A percentile compares a stretch with the other conserved stretches of the same genome.
These are phyloP conservation scores for Halictus rubicundus DNA, from an alignment of 1,140 invertebrate species.

Conservation along the genomic window DNA sequence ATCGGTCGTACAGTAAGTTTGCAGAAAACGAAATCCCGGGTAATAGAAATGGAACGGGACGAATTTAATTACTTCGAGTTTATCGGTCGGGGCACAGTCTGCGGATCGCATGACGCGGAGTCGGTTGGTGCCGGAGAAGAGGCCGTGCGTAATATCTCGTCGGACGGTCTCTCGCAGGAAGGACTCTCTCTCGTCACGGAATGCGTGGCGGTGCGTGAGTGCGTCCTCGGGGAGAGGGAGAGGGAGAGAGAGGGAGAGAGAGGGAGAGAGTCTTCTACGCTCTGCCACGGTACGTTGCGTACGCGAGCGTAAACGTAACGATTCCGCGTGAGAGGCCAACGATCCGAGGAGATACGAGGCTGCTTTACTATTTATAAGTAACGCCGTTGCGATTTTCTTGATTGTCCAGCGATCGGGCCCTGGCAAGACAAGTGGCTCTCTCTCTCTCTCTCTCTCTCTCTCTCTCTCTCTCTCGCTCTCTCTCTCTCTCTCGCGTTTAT, in stretches of 20 bases:
- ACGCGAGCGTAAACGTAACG: slow-evolving; percentile 61
- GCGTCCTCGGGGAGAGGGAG: background rate
- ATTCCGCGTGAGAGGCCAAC: slow-evolving; percentile 46
- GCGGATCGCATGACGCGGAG: too few relatives aligned
- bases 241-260: too few relatives aligned
- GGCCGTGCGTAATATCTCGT: slow-evolving; percentile 18
- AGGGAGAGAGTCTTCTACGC: slow-evolving; percentile 24
- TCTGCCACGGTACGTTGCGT: slow-evolving; percentile 45
- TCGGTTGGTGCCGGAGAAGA: background rate
- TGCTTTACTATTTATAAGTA: slow-evolving; percentile 49
- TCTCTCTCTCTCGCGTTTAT: background rate
- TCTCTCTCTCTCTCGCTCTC: too few relatives aligned
- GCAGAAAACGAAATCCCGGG: too few relatives aligned
- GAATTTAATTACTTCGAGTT: too few relatives aligned
- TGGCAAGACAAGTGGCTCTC: slow-evolving; percentile 9
- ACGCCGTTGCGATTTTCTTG: slow-evolving; percentile 29
- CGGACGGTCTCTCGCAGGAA: slow-evolving; percentile 16
- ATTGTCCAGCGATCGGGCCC: slow-evolving; percentile 10
- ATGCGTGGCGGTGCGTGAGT: slow-evolving; percentile 35
- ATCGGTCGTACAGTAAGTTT: too few relatives aligned
- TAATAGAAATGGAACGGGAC: too few relatives aligned
- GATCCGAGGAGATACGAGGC: slow-evolving; percentile 40
- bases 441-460: too few relatives aligned
- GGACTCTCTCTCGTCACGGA: slow-evolving; percentile 36
- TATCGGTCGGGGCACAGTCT: too few relatives aligned